phyloP scores from a whole-genome alignment of 2,113 vertebrate genomes.

The Fulmarus glacialis region DNA sequence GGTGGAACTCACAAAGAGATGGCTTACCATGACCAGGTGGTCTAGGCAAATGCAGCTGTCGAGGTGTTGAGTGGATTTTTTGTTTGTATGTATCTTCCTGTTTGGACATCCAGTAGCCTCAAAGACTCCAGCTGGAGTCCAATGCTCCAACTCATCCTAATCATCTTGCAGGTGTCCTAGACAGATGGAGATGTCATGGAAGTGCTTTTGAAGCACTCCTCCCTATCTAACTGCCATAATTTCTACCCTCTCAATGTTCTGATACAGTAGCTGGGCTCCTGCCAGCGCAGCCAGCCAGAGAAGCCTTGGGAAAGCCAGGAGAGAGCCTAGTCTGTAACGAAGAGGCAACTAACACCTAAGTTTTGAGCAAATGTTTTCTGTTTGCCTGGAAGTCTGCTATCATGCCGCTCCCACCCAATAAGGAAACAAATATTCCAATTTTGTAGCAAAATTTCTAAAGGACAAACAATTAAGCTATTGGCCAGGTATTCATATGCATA shows the following conservation, averaged over 20 bases:
- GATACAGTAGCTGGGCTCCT: background rate
- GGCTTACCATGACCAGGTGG: background rate
- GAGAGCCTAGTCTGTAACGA: background rate
- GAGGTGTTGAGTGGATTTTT: background rate
- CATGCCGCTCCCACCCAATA: background rate
- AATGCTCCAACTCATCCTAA: background rate
- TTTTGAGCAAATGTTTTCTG: background rate
- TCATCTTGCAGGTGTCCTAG: conserved; percentile 16
- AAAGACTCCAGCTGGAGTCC: background rate
- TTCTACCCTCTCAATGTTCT: background rate
- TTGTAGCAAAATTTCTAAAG: background rate
- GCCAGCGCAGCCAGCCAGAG: background rate
- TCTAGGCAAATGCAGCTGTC: background rate
- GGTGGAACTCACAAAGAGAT: background rate
- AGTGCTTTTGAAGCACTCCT: background rate
- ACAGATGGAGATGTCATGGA: conserved; percentile 20
- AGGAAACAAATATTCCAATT: background rate
- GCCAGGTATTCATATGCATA: background rate
- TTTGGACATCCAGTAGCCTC: background rate
- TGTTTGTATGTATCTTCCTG: background rate
- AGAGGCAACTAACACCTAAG: background rate
- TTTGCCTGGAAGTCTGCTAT: background rate
- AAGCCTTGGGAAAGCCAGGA: background rate
- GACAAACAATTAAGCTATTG: background rate
- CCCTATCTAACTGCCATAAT: background rate